A percentile compares a stretch with the other conserved stretches of the same genome.
These are phyloP conservation scores for Anticlea derivata DNA, from an alignment of 2,888 invertebrate genomes.

Conservation along the genomic window DNA sequence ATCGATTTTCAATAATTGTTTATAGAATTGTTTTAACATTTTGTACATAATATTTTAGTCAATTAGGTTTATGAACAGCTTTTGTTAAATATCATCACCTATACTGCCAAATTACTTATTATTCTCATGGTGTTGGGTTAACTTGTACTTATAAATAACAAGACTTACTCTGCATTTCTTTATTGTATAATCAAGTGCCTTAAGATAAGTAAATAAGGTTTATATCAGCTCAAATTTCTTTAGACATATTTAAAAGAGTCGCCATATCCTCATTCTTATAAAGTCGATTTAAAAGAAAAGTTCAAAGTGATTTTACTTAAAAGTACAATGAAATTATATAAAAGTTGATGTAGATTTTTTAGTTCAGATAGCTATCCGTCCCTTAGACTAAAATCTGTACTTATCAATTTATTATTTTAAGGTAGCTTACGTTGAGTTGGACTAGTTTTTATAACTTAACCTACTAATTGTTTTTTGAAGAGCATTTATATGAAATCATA, in stretches of 20 bases:
- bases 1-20: too few relatives aligned
- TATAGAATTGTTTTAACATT: too few relatives aligned
- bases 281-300: slow-evolving; percentile 1
- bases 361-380: slow-evolving; percentile 37
- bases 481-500: too few relatives aligned
- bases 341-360: slow-evolving; percentile 7
- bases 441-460: slow-evolving; percentile 3
- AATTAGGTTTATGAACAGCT: too few relatives aligned
- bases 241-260: background rate
- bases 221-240: slow-evolving; percentile 23
- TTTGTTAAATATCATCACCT: background rate
- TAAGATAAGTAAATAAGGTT: slow-evolving; percentile 9
- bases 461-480: too few relatives aligned
- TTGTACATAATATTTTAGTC: too few relatives aligned
- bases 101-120: slow-evolving; percentile 15
- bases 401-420: slow-evolving; percentile 16
- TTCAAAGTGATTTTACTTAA: slow-evolving; percentile 37
- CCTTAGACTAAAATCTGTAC: slow-evolving; percentile 24
- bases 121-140: slow-evolving; percentile 21
- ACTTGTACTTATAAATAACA: slow-evolving; percentile 17
- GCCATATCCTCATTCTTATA: too few relatives aligned
- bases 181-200: background rate
- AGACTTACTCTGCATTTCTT: slow-evolving; percentile 24
- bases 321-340: slow-evolving; percentile 59
- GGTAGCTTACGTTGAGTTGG: slow-evolving; percentile 13